Base-by-base conservation (phyloP, 2,888 invertebrate genomes). In the Drosophila falleni region DNA sequence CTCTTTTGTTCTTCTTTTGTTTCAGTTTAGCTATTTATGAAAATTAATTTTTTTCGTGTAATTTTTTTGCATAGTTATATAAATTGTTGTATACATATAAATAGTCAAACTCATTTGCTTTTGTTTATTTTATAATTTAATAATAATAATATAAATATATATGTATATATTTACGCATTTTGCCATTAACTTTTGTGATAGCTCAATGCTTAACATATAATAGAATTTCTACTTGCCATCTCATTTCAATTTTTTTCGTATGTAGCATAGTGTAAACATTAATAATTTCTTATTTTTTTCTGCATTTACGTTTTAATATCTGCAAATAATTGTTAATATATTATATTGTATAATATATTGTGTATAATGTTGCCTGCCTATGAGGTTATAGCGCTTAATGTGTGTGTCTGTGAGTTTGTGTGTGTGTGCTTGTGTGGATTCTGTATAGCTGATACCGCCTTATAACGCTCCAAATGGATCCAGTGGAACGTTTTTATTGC, bases 401-500 rank as follows among this genome's bases (percentile, higher is more conserved):
- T 75, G 49, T 59, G 15, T 55, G 10, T 71, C 59, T 60, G 46
- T 47, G 50, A 44, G 61, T 46, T 50, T 56, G 61, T 47, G 49
- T 59, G 15, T 55, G 13, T 60, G 46, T 47, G 50, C 44, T 58
- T 46, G 50, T 56, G 61, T 47, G 39, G 44, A 50, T 37, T 54
- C 5, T 55, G 15, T 50, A 19, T 33, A 37, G 11, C 23, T 23
- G 49, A 23, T 68, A 61, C 51, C 56, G 73, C 74, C 85, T 93
- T 93, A 93, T 91, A 93, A 92, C 87, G 93, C 94, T 87, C 94
- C 94, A 89, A 94, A 94, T 71, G 94, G 94, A 93, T 94, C 94
- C 74, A 94, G 91, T 84, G 93, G 93, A 72, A 93, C 93, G 87
- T 92, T 93, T 90, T 93, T 94, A 91, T 92, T 91, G 90, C 80